Base-by-base conservation (phyloP, 2,797 vertebrate species). In the Anisognathus igniventris region DNA sequence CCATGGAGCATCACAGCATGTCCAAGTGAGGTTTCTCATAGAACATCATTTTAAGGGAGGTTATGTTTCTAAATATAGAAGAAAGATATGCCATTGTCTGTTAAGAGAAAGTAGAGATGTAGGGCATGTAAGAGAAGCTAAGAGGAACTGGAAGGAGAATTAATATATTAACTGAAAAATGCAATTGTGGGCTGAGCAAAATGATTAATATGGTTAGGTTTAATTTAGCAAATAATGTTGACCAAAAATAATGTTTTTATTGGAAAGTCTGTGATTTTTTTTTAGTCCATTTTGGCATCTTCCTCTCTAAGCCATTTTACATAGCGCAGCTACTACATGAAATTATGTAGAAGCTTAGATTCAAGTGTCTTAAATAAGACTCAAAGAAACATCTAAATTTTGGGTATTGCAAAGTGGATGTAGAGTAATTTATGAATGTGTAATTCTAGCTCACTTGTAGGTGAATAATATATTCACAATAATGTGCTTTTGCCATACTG, bases 221-320 rank as follows among this genome's bases (percentile, higher is more conserved):
- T 71, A 79, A 64, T 84, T 85, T 73, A 93, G 80, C 33, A 86
- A 94, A 92, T 73, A 66, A 64, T 10, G 66, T 67, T 90, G 27
- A 84, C 66, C 92, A 81, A 82, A 88, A 95, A 45, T 14, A 75
- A 86, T 70, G 56, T 78, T 90, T 94, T 90, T 65, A 48, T 84
- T 91, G 82, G 76, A 62, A 90, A 81, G 40, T 23, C 28, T 58
- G 3, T 0, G 7, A 12, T 45, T 60, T 86, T 56, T 58, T 77
- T 87, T 85, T 28, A 45, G 53, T 60, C 39, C 15, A 12, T 86
- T 92, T 93, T 93, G 76, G 62, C 56, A 73, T 90, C 51, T 78
- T 77, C 33, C 19, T 66, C 62, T 61, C 40, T 53, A 51, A 53
- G 62, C 24, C 48, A 53, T 86, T 95, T 88, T 84, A 56, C 42